Evolutionary conservation across 2,797 vertebrate genomes (phyloP).

Genomic region (Danio tinwini): DNA sequence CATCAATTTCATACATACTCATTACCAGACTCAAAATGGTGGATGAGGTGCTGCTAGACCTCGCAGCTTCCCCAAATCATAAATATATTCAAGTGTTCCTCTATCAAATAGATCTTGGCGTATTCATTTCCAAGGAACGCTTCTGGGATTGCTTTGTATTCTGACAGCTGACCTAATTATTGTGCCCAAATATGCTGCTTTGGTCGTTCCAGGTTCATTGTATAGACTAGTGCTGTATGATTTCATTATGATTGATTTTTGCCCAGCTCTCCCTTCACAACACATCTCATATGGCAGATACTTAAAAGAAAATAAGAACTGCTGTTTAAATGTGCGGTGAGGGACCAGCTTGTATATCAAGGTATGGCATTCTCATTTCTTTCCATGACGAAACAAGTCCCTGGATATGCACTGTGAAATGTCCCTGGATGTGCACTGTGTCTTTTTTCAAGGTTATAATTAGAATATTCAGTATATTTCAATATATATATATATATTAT

Average conservation of each 20-base stretch:
- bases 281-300: neutral
- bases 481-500: no score
- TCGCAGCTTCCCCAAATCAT: neutral
- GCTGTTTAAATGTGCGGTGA: conserved; percentile 19
- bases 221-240: conserved; percentile 40
- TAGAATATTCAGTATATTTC: no score
- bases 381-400: neutral
- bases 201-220: conserved; percentile 42
- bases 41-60: conserved; percentile 2
- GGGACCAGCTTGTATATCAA: conserved; percentile 8
- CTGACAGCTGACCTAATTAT: conserved; percentile 68
- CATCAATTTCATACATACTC: conserved; percentile 38
- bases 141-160: conserved; percentile 60
- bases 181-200: conserved; percentile 53
- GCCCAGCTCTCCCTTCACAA: conserved; percentile 1
- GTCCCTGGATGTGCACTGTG: no score
- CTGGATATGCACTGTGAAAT: neutral
- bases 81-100: conserved; percentile 11
- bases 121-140: conserved; percentile 60
- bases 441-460: neutral
- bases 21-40: conserved; percentile 24
- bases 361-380: conserved; percentile 7
- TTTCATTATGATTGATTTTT: conserved; percentile 66
- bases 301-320: conserved; percentile 16
- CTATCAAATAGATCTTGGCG: neutral